phyloP scores from a whole-genome alignment of 2,797 vertebrate species.

The Paramormyrops hopkinsi region DNA sequence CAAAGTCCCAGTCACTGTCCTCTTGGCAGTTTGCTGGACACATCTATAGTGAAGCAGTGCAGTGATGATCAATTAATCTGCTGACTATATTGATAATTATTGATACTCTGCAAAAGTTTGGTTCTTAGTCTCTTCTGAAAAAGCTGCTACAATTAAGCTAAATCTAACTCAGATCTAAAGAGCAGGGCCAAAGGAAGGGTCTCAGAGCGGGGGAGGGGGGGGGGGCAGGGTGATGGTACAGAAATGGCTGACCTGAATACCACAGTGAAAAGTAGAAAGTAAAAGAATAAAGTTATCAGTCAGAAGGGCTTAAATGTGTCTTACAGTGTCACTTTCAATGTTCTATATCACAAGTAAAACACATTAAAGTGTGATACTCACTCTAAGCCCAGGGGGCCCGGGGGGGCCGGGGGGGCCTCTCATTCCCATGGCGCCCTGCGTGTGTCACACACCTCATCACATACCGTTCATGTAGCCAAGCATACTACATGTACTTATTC shows the following conservation, averaged over 20 bases:
- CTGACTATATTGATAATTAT: neutral
- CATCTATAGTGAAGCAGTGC: neutral
- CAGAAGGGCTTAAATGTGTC: neutral
- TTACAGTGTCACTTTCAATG: neutral
- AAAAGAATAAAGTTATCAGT: neutral
- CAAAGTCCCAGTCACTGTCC: neutral
- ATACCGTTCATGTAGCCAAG: neutral
- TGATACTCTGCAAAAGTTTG: neutral
- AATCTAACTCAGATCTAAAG: neutral
- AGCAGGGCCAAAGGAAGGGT: neutral
- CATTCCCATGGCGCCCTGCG: slow-evolving; percentile 82
- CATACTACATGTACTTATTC: neutral
- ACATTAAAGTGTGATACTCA: slow-evolving; percentile 56
- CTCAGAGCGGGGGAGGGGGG: neutral
- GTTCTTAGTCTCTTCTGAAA: neutral
- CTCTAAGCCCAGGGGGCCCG: slow-evolving; percentile 69
- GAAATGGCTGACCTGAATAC: neutral
- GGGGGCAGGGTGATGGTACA: neutral
- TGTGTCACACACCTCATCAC: slow-evolving; percentile 20
- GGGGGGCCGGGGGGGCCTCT: slow-evolving; percentile 77
- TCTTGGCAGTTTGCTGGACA: neutral
- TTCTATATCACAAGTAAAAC: neutral
- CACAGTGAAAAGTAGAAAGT: neutral
- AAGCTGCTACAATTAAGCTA: neutral
- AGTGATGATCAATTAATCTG: neutral